These are phyloP conservation scores for Cyanoramphus novaezelandiae DNA, from an alignment of 2,113 vertebrate species.

Conservation along the genomic window DNA sequence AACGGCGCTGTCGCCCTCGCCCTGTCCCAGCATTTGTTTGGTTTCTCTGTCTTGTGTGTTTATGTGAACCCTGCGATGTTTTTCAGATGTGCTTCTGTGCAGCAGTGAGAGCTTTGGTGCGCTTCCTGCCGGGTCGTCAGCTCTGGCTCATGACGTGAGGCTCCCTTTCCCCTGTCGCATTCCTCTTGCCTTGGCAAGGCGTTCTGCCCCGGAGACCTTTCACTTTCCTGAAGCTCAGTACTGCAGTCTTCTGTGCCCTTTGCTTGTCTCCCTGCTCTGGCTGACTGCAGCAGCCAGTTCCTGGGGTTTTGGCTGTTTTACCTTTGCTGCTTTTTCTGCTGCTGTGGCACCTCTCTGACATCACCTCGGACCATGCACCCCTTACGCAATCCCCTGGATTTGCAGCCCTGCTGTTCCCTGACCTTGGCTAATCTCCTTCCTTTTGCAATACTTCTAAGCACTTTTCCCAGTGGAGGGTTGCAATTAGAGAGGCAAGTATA, in stretches of 20 bases:
- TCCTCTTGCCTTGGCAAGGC: neutral
- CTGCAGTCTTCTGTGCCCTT: neutral
- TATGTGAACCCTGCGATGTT: neutral
- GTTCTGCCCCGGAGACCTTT: neutral
- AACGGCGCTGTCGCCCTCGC: accelerated
- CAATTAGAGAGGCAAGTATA: conserved; percentile 36
- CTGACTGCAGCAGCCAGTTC: neutral
- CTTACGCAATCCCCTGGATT: neutral
- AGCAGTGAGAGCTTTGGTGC: neutral
- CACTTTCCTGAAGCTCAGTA: neutral
- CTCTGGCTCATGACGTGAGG: neutral
- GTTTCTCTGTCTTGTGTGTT: neutral
- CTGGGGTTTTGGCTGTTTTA: neutral
- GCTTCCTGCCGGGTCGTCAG: neutral
- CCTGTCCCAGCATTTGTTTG: neutral
- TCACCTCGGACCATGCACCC: neutral
- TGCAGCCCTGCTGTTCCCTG: neutral
- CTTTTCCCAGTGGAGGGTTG: neutral
- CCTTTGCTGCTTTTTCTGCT: neutral
- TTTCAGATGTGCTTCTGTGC: neutral
- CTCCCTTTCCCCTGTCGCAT: neutral
- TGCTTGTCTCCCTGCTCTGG: neutral
- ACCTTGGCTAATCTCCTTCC: conserved; percentile 25
- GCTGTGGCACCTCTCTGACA: neutral
- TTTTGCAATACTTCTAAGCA: conserved; percentile 39